Percentiles rank a stretch among this genome's conserved stretches.
phyloP scores from a whole-genome alignment of 2,113 vertebrate genomes.

The Archilochus colubris region DNA sequence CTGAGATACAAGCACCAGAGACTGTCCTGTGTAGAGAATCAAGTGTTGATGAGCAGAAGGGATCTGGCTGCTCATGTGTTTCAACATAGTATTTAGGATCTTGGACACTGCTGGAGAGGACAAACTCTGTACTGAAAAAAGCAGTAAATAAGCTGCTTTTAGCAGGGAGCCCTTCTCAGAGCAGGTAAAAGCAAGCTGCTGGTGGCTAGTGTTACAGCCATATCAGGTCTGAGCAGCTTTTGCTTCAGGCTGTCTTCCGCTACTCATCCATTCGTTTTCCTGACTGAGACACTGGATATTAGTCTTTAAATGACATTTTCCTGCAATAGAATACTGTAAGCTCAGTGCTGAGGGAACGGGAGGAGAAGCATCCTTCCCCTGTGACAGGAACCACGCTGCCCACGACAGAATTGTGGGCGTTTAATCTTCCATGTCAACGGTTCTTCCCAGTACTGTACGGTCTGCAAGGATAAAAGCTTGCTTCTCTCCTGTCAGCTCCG shows the following conservation, averaged over 20 bases:
- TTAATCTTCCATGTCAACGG: neutral
- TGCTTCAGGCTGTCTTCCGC: slow-evolving; percentile 2
- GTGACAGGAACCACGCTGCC: rapidly evolving
- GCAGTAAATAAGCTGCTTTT: neutral
- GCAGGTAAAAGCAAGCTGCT: neutral
- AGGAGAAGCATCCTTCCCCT: neutral
- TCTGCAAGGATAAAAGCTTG: slow-evolving; percentile 12
- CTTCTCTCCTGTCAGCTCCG: neutral
- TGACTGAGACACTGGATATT: neutral
- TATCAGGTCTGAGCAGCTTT: neutral
- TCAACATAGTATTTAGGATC: neutral
- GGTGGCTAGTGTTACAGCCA: neutral
- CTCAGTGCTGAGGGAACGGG: neutral
- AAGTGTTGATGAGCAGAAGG: neutral
- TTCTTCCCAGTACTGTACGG: neutral
- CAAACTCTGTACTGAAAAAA: neutral
- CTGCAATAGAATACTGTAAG: neutral
- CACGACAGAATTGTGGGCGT: rapidly evolving
- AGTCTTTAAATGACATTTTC: neutral
- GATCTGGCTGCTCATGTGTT: neutral
- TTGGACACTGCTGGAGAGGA: neutral
- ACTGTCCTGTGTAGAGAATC: rapidly evolving
- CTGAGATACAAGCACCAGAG: neutral
- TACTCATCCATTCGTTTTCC: neutral
- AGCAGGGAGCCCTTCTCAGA: neutral